Evolutionary conservation across 2,888 invertebrate species (phyloP).

Genomic region (Mythimna lalbum): DNA sequence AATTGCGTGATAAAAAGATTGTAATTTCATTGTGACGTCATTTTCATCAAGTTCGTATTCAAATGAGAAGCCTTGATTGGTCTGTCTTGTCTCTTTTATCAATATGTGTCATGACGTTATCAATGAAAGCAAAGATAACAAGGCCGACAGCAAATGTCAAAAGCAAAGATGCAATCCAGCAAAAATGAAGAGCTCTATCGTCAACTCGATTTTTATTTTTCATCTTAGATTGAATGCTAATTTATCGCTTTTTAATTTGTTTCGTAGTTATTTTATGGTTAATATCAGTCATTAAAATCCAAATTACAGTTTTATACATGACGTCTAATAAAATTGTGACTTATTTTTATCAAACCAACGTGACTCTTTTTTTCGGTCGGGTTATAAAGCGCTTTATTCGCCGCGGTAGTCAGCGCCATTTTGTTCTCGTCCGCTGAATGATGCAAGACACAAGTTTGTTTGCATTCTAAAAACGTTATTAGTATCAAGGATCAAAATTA

Average conservation of each 20-base stretch:
- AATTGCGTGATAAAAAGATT: background rate
- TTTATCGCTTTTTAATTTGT: background rate
- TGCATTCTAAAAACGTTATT: conserved; percentile 57
- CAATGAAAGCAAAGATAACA: conserved; percentile 60
- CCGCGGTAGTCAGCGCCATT: conserved; percentile 85
- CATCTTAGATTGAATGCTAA: background rate
- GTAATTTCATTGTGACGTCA: conserved; percentile 53
- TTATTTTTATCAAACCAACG: conserved; percentile 1
- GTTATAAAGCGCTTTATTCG: conserved; percentile 87
- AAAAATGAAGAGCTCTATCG: conserved; percentile 51
- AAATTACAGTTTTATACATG: no score
- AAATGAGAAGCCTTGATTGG: conserved; percentile 41
- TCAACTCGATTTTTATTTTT: background rate
- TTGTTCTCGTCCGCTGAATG: conserved; percentile 86
- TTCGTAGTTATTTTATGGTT: background rate
- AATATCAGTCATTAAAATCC: background rate
- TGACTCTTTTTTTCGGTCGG: conserved; percentile 70
- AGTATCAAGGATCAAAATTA: conserved; percentile 21
- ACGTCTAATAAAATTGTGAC: background rate
- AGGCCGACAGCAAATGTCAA: conserved; percentile 70
- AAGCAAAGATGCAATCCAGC: conserved; percentile 59
- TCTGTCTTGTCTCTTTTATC: conserved; percentile 27
- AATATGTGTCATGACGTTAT: conserved; percentile 57
- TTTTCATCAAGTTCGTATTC: conserved; percentile 40
- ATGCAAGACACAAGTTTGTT: conserved; percentile 80